Conservation (phyloP, 2,888 invertebrate genomes). For the Eilema griseolum region DNA sequence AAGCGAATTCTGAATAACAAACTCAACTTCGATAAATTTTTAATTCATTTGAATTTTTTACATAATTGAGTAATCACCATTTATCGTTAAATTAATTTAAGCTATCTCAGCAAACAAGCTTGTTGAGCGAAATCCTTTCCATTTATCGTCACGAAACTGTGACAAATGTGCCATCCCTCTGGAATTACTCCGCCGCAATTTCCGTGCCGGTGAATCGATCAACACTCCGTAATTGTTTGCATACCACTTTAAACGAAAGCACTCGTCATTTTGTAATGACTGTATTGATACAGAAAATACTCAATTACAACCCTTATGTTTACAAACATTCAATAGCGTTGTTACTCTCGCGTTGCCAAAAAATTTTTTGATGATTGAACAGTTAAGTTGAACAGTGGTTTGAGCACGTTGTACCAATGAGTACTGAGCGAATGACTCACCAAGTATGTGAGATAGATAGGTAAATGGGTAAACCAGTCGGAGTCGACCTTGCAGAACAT, state of each 20-base stretch:
- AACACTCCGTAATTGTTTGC: conserved; percentile 12
- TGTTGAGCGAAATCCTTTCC: conserved; percentile 9
- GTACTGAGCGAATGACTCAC: too few species aligned
- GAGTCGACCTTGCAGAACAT: too few species aligned
- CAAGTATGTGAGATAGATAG: too few species aligned
- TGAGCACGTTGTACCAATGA: too few species aligned
- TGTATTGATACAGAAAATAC: conserved; percentile 12
- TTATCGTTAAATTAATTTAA: background rate
- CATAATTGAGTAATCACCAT: background rate
- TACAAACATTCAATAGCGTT: background rate
- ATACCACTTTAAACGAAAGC: conserved; percentile 1
- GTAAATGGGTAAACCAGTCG: too few species aligned
- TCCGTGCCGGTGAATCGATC: conserved; percentile 16
- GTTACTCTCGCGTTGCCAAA: too few species aligned
- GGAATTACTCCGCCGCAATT: conserved; percentile 12
- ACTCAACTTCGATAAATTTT: background rate
- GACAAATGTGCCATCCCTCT: conserved; percentile 17
- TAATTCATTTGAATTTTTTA: background rate
- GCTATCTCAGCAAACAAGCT: background rate
- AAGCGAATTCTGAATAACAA: background rate
- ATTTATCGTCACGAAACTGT: conserved; percentile 16
- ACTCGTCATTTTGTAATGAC: background rate
- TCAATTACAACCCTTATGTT: background rate
- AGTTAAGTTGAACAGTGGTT: background rate
- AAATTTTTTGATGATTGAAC: background rate